Evolutionary conservation across 2,797 vertebrate species (phyloP).

Genomic region (Siniperca scherzeri): DNA sequence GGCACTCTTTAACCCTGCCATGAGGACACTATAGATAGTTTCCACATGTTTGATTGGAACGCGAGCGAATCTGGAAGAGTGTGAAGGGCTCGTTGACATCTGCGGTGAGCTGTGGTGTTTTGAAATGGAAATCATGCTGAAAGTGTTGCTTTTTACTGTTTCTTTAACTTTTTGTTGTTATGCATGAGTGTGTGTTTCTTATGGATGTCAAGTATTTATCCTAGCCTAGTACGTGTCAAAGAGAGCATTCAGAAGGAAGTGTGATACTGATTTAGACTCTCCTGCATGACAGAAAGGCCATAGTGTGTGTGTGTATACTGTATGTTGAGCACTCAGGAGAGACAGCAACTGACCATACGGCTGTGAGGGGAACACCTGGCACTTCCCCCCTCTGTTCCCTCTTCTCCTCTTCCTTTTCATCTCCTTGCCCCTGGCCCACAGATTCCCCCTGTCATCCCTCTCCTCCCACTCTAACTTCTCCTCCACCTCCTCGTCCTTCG

Average conservation of each 20-base stretch:
- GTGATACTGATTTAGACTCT: constrained; percentile 33
- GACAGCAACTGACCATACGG: constrained; percentile 58
- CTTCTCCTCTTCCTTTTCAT: constrained; percentile 64
- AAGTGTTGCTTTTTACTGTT: constrained; percentile 40
- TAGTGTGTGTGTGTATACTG: constrained; percentile 17
- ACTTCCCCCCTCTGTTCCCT: constrained; percentile 29
- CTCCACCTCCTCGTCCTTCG: constrained; percentile 56
- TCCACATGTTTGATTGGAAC: constrained; percentile 77
- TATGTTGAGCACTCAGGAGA: constrained; percentile 36
- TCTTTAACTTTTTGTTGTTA: constrained; percentile 30
- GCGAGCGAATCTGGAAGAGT: constrained; percentile 49
- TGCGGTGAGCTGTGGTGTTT: constrained; percentile 63
- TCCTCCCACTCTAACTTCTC: constrained; percentile 68
- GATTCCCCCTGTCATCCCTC: constrained; percentile 76
- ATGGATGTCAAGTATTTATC: constrained; percentile 27
- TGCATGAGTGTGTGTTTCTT: constrained; percentile 42
- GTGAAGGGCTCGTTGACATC: constrained; percentile 60
- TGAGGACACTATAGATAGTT: constrained; percentile 78
- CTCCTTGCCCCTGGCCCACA: constrained; percentile 69
- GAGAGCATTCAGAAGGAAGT: constrained; percentile 15
- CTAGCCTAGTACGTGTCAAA: constrained; percentile 4
- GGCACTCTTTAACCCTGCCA: constrained; percentile 68
- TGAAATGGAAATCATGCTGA: constrained; percentile 27
- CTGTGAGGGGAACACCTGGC: constrained; percentile 81
- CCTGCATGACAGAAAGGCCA: constrained; percentile 14